Base-by-base conservation (phyloP, 1,140 invertebrate genomes). In the Brachionus koreanus region DNA sequence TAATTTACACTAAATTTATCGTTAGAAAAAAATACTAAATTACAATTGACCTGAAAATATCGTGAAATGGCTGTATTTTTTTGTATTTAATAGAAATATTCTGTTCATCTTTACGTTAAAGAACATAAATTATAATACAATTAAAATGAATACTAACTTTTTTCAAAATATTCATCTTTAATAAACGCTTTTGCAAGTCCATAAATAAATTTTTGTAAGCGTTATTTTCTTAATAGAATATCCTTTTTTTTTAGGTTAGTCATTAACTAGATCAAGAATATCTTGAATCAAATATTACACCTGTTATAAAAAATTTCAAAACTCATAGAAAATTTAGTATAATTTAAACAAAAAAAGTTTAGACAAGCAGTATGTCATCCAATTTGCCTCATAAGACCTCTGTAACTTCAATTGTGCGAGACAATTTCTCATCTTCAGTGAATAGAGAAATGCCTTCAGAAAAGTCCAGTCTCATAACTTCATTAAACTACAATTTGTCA, bases 111-210 rank as follows among this genome's bases (percentile, higher is more conserved):
- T 57, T 19, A 57, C 49, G 49, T 16, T 10, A 57, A 19, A 57
- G 49, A 57, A 57, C 49, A 57, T 57, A 57, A 57, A 57, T 57
- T 57, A 57, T 57, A 57, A 57, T 57, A 57, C 49, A 57, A 57
- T 57, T 57, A 57, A 57, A 57, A 19, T 57, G 19, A 57, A 57
- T 57, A 57, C 7, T 3, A 57, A 57, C 49, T 57, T 57, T 16
- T 57, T 57, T 57, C n/a, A 57, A 57, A 57, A 57, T 57, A 57
- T 57, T 57, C 49, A 25, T 57, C 49, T 57, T 52, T 19, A 57
- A 23, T 25, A 57, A 57, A 57, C 49, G 39, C 39, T 42, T 42
- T 42, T 5, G 19, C 49, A 57, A 23, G 49, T 57, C 49, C 49
- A 57, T 57, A 57, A 19, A 23, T 57, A 19, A 57, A 19, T 19